Percentiles rank a stretch among this genome's conserved stretches.
These are phyloP conservation scores for Pycnonotus jocosus DNA, from an alignment of 2,113 vertebrate species.

Conservation along the genomic window DNA sequence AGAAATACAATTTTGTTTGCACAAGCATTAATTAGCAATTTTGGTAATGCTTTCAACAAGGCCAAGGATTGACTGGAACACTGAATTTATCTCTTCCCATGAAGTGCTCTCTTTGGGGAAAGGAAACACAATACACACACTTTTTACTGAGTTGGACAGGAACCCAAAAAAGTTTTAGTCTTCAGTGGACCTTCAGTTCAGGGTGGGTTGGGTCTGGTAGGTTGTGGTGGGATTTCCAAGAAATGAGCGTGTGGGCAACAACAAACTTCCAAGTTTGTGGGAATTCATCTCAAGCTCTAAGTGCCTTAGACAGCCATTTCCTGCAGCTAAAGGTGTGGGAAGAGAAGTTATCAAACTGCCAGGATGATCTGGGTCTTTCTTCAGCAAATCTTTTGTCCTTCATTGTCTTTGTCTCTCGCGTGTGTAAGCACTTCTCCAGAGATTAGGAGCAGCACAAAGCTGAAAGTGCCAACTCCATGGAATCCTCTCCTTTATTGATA, in stretches of 20 bases:
- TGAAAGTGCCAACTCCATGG: background rate
- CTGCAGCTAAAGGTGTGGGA: background rate
- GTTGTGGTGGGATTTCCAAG: background rate
- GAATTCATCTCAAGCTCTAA: background rate
- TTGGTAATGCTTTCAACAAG: background rate
- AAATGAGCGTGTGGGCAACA: background rate
- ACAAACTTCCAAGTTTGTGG: background rate
- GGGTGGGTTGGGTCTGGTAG: background rate
- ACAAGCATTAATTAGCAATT: background rate
- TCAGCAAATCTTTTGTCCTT: background rate
- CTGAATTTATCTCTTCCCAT: background rate
- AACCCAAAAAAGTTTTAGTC: background rate
- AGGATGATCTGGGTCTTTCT: background rate
- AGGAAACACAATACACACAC: background rate
- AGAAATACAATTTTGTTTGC: constrained; percentile 18
- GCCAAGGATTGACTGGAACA: background rate
- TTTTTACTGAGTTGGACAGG: background rate
- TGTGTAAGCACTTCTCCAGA: background rate
- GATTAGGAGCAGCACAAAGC: background rate
- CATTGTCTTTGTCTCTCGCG: background rate
- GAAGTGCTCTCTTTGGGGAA: background rate
- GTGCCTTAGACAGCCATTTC: background rate
- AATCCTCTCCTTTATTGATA: background rate
- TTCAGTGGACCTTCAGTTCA: background rate
- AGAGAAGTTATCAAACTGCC: background rate